Base-by-base conservation (phyloP, 2,113 vertebrate genomes). In the Pangasianodon gigas region DNA sequence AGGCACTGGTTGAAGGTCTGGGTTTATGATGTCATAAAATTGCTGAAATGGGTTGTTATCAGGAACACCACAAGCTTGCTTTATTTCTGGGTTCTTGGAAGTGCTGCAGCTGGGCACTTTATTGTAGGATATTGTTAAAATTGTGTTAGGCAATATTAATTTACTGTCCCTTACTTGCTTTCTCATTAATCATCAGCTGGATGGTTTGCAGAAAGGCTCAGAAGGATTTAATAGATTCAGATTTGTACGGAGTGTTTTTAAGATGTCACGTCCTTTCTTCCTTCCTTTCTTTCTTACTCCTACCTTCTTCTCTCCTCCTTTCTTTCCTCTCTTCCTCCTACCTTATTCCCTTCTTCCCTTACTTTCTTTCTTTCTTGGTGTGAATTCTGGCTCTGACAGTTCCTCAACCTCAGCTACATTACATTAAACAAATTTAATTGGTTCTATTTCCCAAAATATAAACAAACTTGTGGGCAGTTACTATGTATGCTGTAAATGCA, bases 1-100 rank as follows among this genome's bases (percentile, higher is more conserved):
- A 62, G 52, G 52, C 71, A 13, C 71, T 74, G 71, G 88, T 69
- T 89, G 79, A 83, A 87, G 89, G 90, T 91, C 90, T 82, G 32
- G 79, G 88, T 92, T 92, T 91, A 48, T 92, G 37, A 56, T 69
- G 89, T 83, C 84, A 56, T 89, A 89, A 89, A 89, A 86, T 86
- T 41, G 74, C 84, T 29, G 84, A 77, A 89, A 86, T 86, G 84
- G 89, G 74, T 62, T 85, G 88, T 89, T 89, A 89, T 86, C 32
- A 60, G 84, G n/a, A 86, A 26, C 48, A 77, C 56, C 83, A 62
- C 58, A 21, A 86, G 84, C 89, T 80, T 41, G 69, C 83, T 79
- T 85, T 79, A n/a, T 77, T 85, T 48, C 56, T 56, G 21, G 83
- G 46, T 86, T 80, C 84, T 56, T 56, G 21, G 71, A 86, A 80